Conservation (phyloP, 2,797 vertebrate genomes). For the Sarcophilus harrisii region DNA sequence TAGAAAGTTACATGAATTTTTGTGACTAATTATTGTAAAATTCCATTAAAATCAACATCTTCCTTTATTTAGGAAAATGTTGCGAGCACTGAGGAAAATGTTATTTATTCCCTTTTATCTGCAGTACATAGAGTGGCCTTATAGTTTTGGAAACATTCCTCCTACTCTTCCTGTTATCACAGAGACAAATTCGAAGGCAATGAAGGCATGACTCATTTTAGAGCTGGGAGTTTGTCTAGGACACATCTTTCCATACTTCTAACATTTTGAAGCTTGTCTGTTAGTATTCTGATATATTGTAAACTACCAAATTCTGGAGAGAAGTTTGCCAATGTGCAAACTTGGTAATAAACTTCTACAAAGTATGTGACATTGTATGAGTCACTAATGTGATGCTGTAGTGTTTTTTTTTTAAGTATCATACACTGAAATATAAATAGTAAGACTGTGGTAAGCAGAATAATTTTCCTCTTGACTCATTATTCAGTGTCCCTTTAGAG, state of each 20-base stretch:
- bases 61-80: background rate
- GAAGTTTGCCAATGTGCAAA: background rate
- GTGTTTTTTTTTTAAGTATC: background rate
- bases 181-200: background rate
- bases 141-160: background rate
- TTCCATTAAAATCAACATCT: background rate
- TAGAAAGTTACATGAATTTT: background rate
- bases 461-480: background rate
- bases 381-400: background rate
- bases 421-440: background rate
- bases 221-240: background rate
- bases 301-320: background rate
- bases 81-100: background rate
- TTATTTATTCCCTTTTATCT: background rate
- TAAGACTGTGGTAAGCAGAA: background rate
- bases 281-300: background rate
- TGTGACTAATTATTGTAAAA: background rate
- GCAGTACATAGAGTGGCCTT: background rate
- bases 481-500: background rate
- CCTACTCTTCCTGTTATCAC: background rate
- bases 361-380: background rate
- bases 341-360: background rate
- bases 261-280: background rate
- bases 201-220: background rate
- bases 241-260: background rate